Evolutionary conservation across 2,113 vertebrate species (phyloP), one percentile per base, ranked within the genome.

Genomic region (Oryzias javanicus): DNA sequence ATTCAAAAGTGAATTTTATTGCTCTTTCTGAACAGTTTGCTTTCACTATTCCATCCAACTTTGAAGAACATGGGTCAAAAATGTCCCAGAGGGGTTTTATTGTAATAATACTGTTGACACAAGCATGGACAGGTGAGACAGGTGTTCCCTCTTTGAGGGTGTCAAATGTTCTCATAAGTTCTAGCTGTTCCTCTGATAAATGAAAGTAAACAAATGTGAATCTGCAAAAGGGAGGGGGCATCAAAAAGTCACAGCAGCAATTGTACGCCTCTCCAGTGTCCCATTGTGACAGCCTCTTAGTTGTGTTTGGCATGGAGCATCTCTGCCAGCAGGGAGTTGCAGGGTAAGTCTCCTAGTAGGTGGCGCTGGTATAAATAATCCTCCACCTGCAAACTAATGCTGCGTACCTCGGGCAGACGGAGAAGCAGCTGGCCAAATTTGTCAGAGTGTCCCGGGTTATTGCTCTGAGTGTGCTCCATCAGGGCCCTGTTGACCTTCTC

Each of bases 281-380:
- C 15, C 25, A 8, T 17, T 22, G 19, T 29, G 45, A 20, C 8
- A 14, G 42, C 4, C 6, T 22, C 52, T 91, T 66, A 93, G 72
- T 64, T 84, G 72, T 91, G 89, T 78, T 92, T 93, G 49, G 90
- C 86, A 49, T 93, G 92, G 53, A 93, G 88, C 92, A 93, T 93
- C 76, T 93, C 92, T 0, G 91, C 89, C 44, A 93, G 89, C 8
- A 93, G 76, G 10, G 91, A 92, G 85, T 93, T 93, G 76, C 92
- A 93, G 22, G 92, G 92, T 54, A 93, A 84, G 62, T 93, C 92
- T 3, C 92, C 92, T 66, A 90, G 83, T 63, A 93, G 89, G 68
- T 93, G 92, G 64, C 91, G 91, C 81, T 91, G 90, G 73, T 93
- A 93, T 78, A 93, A 84, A 73, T 93, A 93, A 64, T 93, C 91